Conservation (phyloP, 2,888 invertebrate genomes). For the Pammene aurita region DNA sequence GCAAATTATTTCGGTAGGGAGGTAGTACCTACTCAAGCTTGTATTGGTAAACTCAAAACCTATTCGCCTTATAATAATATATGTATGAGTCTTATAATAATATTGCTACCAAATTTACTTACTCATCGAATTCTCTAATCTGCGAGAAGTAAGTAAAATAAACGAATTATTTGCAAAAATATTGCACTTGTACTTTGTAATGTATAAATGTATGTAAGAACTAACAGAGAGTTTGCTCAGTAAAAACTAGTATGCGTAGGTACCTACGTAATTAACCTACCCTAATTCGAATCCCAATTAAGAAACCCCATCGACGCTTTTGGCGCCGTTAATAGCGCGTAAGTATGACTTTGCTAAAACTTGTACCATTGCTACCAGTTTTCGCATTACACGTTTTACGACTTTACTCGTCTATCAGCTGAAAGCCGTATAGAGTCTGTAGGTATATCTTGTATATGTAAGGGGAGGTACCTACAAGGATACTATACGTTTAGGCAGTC, state of each 20-base stretch:
- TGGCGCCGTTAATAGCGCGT: background rate
- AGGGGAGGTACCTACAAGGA: conserved; percentile 34
- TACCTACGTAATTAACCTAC: background rate
- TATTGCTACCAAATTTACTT: too few relatives aligned
- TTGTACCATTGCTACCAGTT: too few relatives aligned
- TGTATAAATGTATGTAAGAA: too few relatives aligned
- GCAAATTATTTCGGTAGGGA: too few relatives aligned
- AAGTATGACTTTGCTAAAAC: conserved; percentile 25
- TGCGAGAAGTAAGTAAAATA: too few relatives aligned
- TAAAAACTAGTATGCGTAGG: background rate
- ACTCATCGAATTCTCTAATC: too few relatives aligned
- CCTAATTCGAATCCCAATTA: background rate
- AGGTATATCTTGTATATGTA: conserved; percentile 10
- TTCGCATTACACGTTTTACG: conserved; percentile 19
- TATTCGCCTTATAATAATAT: too few relatives aligned
- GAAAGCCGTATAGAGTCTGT: conserved; percentile 14
- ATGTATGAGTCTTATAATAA: too few relatives aligned
- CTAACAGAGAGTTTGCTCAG: background rate
- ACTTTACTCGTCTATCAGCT: conserved; percentile 28
- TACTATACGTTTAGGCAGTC: conserved; percentile 38
- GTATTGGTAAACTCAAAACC: too few relatives aligned
- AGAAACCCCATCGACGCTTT: background rate
- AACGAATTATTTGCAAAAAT: too few relatives aligned
- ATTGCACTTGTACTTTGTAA: too few relatives aligned
- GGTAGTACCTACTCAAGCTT: too few relatives aligned